Base-by-base conservation (phyloP, 2,113 vertebrate genomes). In the Trichomycterus rosablanca region DNA sequence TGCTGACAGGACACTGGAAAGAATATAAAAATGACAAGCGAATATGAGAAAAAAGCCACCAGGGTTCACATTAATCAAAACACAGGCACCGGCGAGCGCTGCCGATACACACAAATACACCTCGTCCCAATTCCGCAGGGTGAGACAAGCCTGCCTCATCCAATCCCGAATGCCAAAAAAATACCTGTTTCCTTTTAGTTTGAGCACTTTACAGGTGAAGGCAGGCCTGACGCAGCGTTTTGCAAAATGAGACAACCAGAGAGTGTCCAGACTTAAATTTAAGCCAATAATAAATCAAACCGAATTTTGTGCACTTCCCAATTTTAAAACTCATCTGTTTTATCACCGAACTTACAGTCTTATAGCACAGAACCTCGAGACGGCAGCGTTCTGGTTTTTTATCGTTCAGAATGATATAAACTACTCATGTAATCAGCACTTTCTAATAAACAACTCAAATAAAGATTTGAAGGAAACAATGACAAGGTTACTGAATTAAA, bases 1-100 rank as follows among this genome's bases (percentile, higher is more conserved):
- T 70, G 68, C 61, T 70, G 62, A 66, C 68, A 66, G 59, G 68
- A 66, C 62, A 65, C 45, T 59, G 59, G 68, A 40, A 55, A 49
- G 62, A 70, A 65, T 70, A 51, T 65, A 65, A 59, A 65, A 60
- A 71, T 65, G 68, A 71, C 55, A 71, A 71, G 40, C 64, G 48
- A 65, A 40, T 48, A 66, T 65, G 39, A 60, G 43, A 66, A 61
- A 48, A 59, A 60, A 23, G 42, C 62, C 45, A 54, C 55, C 67
- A 59, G 61, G 11, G 61, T 45, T 66, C 49, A 22, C 62, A 71
- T 71, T 66, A 60, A 65, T 71, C 68, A 64, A n/a, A 70, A 51
- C 39, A 22, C 20, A 22, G 14, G 37, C 28, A 9, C 59, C 53
- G 53, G 57, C 23, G 42, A 51, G 50, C 32, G 39, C 52, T 30